These are phyloP conservation scores for Burhinus oedicnemus DNA, from an alignment of 2,113 vertebrate species.

Conservation along the genomic window DNA sequence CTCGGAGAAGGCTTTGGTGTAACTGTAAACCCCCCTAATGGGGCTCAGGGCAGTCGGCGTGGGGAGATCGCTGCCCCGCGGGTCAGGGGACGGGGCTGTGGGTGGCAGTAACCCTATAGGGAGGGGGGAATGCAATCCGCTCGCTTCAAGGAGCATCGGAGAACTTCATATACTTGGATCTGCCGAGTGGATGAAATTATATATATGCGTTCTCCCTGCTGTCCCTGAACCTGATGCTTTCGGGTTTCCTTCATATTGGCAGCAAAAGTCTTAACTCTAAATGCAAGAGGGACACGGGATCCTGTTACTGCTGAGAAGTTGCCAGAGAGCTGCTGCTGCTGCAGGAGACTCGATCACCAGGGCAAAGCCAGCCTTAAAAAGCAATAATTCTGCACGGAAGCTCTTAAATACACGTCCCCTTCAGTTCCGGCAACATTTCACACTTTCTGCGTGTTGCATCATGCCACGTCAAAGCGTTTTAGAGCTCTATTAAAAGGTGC, in stretches of 20 bases:
- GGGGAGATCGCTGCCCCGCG: fast-evolving
- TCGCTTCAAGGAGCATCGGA: background rate
- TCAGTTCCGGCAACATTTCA: fast-evolving
- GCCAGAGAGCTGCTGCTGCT: background rate
- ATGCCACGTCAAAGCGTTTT: background rate
- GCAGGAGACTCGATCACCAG: background rate
- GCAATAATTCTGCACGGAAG: fast-evolving
- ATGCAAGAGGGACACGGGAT: background rate
- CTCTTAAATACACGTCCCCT: background rate
- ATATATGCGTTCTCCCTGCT: background rate
- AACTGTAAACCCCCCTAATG: constrained; percentile 19
- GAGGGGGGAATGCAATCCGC: background rate
- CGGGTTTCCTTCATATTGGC: background rate
- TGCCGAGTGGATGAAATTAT: constrained; percentile 17
- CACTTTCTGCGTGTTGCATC: background rate
- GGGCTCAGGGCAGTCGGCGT: background rate
- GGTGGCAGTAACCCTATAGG: constrained; percentile 12
- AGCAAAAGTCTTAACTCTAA: background rate
- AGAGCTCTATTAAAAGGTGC: background rate
- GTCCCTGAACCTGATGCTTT: background rate
- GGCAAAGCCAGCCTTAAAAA: background rate
- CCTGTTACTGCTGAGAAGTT: background rate
- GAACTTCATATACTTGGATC: background rate
- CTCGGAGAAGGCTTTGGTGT: background rate
- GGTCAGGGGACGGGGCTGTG: background rate